Conservation (phyloP, 2,113 vertebrate genomes). For the Pelusios castaneus region DNA sequence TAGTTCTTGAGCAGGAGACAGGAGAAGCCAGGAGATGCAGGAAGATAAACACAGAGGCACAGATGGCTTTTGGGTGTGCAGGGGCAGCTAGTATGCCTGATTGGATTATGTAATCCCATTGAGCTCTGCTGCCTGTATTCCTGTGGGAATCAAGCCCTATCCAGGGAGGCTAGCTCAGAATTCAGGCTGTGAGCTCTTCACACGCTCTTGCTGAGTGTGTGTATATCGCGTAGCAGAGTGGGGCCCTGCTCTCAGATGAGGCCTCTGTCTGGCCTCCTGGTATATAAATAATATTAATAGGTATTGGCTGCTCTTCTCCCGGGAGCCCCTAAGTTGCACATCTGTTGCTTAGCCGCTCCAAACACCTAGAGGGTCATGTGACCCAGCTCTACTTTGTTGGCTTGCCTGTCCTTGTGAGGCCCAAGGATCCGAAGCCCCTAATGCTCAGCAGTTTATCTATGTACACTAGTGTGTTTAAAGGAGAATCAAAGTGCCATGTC, state of each 20-base stretch:
- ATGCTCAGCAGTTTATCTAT: too few species aligned
- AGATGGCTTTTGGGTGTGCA: not conserved
- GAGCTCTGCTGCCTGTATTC: not conserved
- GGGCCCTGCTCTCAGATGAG: not conserved
- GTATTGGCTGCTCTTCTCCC: too few species aligned
- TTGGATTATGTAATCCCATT: not conserved
- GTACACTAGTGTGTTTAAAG: too few species aligned
- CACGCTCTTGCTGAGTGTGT: not conserved
- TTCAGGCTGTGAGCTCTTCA: not conserved
- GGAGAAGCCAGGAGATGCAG: not conserved
- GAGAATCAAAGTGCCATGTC: too few species aligned
- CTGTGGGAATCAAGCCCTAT: not conserved
- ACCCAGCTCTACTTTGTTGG: not conserved
- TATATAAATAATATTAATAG: too few species aligned
- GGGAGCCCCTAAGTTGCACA: too few species aligned
- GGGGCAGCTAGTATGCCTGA: not conserved
- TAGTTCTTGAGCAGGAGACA: not conserved
- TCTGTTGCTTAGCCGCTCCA: not conserved
- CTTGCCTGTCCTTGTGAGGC: too few species aligned
- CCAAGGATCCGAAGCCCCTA: too few species aligned
- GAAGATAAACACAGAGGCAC: not conserved
- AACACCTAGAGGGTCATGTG: not conserved
- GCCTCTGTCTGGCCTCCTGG: too few species aligned
- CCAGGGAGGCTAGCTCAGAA: not conserved
- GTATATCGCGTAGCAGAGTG: not conserved